Conservation (phyloP, 2,797 vertebrate genomes). For the Megaceryle alcyon region DNA sequence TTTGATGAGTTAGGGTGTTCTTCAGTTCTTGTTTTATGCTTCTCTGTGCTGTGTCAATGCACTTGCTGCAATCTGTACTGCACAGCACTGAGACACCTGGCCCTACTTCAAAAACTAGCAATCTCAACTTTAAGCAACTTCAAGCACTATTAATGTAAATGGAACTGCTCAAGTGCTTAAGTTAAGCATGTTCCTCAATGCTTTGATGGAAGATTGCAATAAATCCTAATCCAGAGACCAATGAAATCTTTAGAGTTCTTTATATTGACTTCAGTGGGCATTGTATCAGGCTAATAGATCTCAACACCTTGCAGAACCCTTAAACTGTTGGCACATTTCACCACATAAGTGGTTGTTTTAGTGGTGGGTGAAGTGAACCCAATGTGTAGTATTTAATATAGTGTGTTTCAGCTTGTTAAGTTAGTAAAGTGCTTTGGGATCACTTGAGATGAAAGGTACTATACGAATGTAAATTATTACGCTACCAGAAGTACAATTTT, state of each 20-base stretch:
- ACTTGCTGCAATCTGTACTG: background rate
- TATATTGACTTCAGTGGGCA: slow-evolving; percentile 45
- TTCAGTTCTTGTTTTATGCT: background rate
- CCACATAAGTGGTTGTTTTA: slow-evolving; percentile 51
- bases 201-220: slow-evolving; percentile 39
- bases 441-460: slow-evolving; percentile 45
- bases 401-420: slow-evolving; percentile 65
- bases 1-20: background rate
- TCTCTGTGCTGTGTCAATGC: background rate
- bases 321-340: slow-evolving; percentile 59
- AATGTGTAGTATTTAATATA: slow-evolving; percentile 60
- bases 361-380: slow-evolving; percentile 55
- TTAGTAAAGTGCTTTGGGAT: slow-evolving; percentile 63
- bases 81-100: slow-evolving; percentile 2
- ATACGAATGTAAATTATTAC: background rate
- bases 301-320: slow-evolving; percentile 50
- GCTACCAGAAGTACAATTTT: background rate
- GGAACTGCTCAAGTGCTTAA: slow-evolving; percentile 44
- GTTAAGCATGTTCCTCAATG: slow-evolving; percentile 49
- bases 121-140: slow-evolving; percentile 44
- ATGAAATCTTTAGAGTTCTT: slow-evolving; percentile 35
- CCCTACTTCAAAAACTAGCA: slow-evolving; percentile 12
- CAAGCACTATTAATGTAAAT: slow-evolving; percentile 16
- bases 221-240: slow-evolving; percentile 50
- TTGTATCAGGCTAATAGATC: slow-evolving; percentile 59